Conservation (phyloP, 2,797 vertebrate genomes). For the Pseudomugil tenellus region DNA sequence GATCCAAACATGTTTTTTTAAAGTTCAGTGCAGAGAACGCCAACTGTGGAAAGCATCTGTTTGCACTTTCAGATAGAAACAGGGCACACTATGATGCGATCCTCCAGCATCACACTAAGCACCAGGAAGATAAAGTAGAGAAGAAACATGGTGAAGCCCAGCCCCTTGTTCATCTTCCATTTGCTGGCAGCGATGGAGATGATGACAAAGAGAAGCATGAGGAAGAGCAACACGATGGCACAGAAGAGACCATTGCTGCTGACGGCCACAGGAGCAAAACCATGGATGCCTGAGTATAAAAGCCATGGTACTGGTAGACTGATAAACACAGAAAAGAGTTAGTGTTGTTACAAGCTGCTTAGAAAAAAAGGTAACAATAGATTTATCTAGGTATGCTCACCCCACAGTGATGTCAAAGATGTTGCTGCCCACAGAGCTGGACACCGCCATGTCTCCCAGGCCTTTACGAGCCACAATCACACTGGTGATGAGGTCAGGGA, state of each 20-base stretch:
- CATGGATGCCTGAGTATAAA: constrained; percentile 84
- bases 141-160: constrained; percentile 93
- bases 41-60: not conserved
- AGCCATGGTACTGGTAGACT: constrained; percentile 95
- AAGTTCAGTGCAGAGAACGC: constrained; percentile 15
- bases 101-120: constrained; percentile 95
- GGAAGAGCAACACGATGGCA: constrained; percentile 95
- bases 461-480: constrained; percentile 98
- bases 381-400: constrained; percentile 79
- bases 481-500: constrained; percentile 97
- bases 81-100: constrained; percentile 92
- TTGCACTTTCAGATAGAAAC: constrained; percentile 86
- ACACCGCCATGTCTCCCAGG: constrained; percentile 97
- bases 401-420: constrained; percentile 98
- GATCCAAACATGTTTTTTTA: constrained; percentile 3
- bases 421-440: constrained; percentile 97
- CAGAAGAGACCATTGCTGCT: constrained; percentile 98
- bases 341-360: not conserved
- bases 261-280: constrained; percentile 88
- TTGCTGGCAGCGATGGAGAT: constrained; percentile 91
- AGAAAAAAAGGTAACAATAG: not conserved
- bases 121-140: constrained; percentile 97
- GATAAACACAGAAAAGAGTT: constrained; percentile 22
- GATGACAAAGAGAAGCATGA: constrained; percentile 98
- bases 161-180: constrained; percentile 95